Evolutionary conservation across 2,113 vertebrate genomes (phyloP).

Genomic region (Psettodes erumei): DNA sequence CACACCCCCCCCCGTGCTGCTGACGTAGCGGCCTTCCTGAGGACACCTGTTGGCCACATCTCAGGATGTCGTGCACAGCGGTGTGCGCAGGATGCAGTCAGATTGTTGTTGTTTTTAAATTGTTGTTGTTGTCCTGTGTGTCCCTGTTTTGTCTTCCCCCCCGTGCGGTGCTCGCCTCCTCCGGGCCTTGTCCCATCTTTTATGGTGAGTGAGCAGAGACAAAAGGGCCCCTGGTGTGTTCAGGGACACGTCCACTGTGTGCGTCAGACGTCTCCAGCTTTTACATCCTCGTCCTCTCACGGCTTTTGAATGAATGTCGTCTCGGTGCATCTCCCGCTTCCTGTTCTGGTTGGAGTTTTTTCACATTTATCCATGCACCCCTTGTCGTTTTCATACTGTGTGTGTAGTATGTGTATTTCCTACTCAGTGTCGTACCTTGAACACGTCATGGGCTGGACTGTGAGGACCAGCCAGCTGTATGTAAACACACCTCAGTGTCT

Average conservation of each 20-base stretch:
- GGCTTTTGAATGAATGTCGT: background rate
- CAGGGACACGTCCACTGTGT: background rate
- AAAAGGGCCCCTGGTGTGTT: slow-evolving; percentile 46
- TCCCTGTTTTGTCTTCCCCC: slow-evolving; percentile 10
- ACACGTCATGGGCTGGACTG: background rate
- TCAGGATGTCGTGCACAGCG: background rate
- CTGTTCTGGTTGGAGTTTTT: background rate
- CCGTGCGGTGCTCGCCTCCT: slow-evolving; percentile 4
- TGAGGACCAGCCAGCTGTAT: no score
- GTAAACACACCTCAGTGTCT: slow-evolving; percentile 19
- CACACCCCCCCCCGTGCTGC: no score
- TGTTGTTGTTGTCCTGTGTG: background rate
- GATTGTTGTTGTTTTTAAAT: background rate
- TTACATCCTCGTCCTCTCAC: background rate
- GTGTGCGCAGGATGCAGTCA: background rate
- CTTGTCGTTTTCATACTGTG: no score
- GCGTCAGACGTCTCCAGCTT: background rate
- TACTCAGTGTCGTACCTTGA: no score
- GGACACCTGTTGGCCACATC: slow-evolving; percentile 63
- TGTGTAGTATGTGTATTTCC: background rate
- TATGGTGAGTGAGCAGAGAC: slow-evolving; percentile 45
- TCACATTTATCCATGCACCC: background rate
- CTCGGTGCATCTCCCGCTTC: background rate
- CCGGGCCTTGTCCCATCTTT: slow-evolving; percentile 36
- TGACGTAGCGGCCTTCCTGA: background rate